Evolutionary conservation across 2,797 vertebrate genomes (phyloP).

Genomic region (Onychomys leucogaster): DNA sequence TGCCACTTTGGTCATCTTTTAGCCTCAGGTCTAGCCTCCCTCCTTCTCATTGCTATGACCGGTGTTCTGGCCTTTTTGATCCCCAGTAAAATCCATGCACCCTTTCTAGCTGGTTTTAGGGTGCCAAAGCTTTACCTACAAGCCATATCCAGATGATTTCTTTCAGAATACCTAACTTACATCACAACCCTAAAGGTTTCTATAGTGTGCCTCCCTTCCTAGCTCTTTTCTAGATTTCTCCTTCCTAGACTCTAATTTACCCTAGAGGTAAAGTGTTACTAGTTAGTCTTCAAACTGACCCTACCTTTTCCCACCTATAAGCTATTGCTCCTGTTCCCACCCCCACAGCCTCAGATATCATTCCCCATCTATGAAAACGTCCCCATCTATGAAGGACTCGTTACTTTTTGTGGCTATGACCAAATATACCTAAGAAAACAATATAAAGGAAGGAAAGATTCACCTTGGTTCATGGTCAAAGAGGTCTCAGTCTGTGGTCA

Average conservation of each 20-base stretch:
- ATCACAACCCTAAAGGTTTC: not conserved
- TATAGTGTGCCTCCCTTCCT: accelerated
- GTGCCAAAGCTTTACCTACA: not conserved
- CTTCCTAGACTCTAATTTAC: not conserved
- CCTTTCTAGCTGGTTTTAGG: not conserved
- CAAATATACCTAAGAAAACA: not conserved
- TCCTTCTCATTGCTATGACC: not conserved
- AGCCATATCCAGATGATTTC: not conserved
- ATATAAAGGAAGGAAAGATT: not conserved
- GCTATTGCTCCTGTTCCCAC: not conserved
- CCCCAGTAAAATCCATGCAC: not conserved
- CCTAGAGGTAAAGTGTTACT: not conserved
- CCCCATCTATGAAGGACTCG: not conserved
- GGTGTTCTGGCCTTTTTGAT: not conserved
- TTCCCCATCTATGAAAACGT: not conserved
- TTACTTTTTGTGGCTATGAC: not conserved
- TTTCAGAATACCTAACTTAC: not conserved
- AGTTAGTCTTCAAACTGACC: not conserved
- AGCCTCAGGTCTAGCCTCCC: not conserved
- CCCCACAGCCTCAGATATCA: not conserved
- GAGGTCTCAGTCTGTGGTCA: not conserved
- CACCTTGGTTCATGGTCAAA: not conserved
- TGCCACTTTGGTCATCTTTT: not conserved
- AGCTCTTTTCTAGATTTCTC: not conserved
- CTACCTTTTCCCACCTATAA: not conserved